A percentile compares a stretch with the other conserved stretches of the same genome.
These are phyloP conservation scores for Craniophora ligustri DNA, from an alignment of 2,888 invertebrate species.

Conservation along the genomic window DNA sequence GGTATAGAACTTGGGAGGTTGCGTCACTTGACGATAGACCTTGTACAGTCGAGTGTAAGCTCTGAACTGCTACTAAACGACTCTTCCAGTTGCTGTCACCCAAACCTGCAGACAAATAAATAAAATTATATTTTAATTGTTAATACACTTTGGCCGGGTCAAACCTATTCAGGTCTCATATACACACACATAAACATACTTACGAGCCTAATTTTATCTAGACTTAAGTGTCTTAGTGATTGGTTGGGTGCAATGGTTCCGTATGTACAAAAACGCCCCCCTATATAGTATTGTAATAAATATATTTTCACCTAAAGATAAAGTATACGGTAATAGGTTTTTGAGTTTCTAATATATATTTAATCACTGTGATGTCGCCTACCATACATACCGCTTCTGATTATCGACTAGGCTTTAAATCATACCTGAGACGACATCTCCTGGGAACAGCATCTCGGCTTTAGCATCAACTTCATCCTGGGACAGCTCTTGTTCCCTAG, in stretches of 20 bases:
- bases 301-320: too few species aligned
- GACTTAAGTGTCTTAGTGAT: too few species aligned
- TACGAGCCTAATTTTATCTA: too few species aligned
- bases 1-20: slow-evolving; percentile 93
- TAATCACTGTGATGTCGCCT: too few species aligned
- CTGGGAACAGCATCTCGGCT: slow-evolving; percentile 90
- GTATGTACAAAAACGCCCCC: too few species aligned
- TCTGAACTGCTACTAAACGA: slow-evolving; percentile 93
- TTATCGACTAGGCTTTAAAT: not conserved
- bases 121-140: too few species aligned
- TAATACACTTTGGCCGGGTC: too few species aligned
- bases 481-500: slow-evolving; percentile 90
- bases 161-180: too few species aligned
- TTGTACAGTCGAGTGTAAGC: slow-evolving; percentile 89
- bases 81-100: slow-evolving; percentile 95
- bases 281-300: too few species aligned
- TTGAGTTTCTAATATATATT: not conserved
- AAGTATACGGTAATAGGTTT: too few species aligned
- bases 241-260: too few species aligned
- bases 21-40: slow-evolving; percentile 90
- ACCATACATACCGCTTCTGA: not conserved
- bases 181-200: too few species aligned
- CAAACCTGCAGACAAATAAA: slow-evolving; percentile 82
- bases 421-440: slow-evolving; percentile 86
- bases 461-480: slow-evolving; percentile 94